Evolutionary conservation across 2,888 invertebrate species (phyloP).

Genomic region (Tachina fera): DNA sequence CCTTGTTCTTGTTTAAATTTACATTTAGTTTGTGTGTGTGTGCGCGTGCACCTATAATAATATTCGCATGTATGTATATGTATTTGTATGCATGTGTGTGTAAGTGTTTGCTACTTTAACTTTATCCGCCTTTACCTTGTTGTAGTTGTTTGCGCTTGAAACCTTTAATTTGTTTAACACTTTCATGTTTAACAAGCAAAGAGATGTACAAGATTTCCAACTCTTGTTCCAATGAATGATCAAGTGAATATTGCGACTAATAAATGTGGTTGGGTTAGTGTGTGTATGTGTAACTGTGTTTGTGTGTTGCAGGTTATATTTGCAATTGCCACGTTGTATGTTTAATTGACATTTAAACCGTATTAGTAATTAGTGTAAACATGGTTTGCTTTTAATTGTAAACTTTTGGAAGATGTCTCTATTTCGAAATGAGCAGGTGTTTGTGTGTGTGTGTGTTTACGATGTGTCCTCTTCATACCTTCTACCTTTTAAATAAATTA

Average conservation of each 20-base stretch:
- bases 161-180: constrained; percentile 63
- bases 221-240: constrained; percentile 28
- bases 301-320: neutral
- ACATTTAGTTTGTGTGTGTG: neutral
- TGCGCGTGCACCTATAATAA: no score
- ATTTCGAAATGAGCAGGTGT: constrained; percentile 17
- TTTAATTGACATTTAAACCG: constrained; percentile 67
- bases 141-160: constrained; percentile 53
- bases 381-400: constrained; percentile 54
- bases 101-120: constrained; percentile 9
- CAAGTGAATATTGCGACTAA: constrained; percentile 15
- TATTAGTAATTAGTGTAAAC: constrained; percentile 67
- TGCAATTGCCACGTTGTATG: constrained; percentile 3
- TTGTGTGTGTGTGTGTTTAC: neutral
- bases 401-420: constrained; percentile 38
- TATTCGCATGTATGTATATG: neutral
- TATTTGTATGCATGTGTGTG: neutral
- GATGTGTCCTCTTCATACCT: neutral
- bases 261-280: neutral
- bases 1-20: constrained; percentile 18
- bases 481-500: neutral
- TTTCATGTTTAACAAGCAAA: constrained; percentile 64
- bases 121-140: constrained; percentile 57
- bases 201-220: constrained; percentile 27
- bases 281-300: neutral